Evolutionary conservation across 2,888 invertebrate genomes (phyloP).

Genomic region (Creontiades dilutus): DNA sequence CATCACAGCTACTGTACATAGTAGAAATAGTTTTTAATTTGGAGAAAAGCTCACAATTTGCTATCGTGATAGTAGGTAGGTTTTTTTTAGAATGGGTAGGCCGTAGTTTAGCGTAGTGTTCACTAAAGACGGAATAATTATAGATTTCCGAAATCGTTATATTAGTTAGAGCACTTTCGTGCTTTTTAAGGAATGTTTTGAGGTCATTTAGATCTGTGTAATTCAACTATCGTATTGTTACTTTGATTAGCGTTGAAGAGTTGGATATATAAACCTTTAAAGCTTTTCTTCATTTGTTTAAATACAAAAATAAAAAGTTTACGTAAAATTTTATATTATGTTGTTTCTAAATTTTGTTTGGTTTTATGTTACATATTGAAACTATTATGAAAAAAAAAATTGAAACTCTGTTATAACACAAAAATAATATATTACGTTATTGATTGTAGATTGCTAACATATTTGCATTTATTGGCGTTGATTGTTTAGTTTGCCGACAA

Average conservation of each 20-base stretch:
- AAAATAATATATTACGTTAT: not conserved
- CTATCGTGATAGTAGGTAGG: not conserved
- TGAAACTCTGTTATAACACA: not conserved
- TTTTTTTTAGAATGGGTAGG: not conserved
- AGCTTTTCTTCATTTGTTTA: not conserved
- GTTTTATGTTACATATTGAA: not conserved
- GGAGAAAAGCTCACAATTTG: not conserved
- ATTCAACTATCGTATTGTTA: not conserved
- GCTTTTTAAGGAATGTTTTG: not conserved
- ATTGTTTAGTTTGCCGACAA: not conserved
- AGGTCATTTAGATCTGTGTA: not conserved
- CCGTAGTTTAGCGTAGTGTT: not conserved
- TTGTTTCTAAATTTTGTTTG: not conserved
- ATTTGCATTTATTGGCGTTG: not conserved
- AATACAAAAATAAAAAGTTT: not conserved
- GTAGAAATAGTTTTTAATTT: not conserved
- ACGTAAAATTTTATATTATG: not conserved
- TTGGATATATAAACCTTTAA: not conserved
- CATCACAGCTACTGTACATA: conserved; percentile 16
- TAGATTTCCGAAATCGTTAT: not conserved
- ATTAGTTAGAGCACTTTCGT: not conserved
- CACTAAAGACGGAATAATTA: not conserved
- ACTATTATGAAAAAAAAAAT: conserved; percentile 3
- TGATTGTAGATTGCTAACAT: not conserved
- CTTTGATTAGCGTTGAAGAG: not conserved